These are phyloP conservation scores for Amphilophus citrinellus DNA, from an alignment of 2,113 vertebrate genomes.

Conservation along the genomic window DNA sequence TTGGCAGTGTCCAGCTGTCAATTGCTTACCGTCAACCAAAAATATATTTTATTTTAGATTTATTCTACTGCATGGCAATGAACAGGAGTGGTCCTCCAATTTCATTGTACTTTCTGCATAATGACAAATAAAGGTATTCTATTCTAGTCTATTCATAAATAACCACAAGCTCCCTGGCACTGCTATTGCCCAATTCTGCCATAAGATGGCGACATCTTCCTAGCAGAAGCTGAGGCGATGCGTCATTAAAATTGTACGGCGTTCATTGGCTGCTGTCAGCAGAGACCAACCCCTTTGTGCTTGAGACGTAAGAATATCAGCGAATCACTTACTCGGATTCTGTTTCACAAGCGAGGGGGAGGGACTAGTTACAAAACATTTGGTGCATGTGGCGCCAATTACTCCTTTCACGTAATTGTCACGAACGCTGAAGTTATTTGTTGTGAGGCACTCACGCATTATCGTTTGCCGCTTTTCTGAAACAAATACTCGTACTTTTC, in stretches of 20 bases:
- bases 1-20: neutral
- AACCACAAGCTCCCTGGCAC: neutral
- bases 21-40: neutral
- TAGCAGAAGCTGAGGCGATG: neutral
- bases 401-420: fast-evolving
- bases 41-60: too few species aligned
- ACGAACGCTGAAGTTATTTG: fast-evolving
- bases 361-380: slow-evolving; percentile 60
- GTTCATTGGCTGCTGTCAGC: slow-evolving; percentile 11
- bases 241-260: neutral
- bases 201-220: neutral
- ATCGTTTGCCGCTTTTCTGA: fast-evolving
- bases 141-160: neutral
- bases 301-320: neutral
- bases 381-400: slow-evolving; percentile 54
- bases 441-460: neutral
- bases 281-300: neutral
- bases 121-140: too few species aligned
- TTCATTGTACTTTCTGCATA: too few species aligned
- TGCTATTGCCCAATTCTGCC: neutral
- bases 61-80: too few species aligned
- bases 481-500: fast-evolving
- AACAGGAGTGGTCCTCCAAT: too few species aligned
- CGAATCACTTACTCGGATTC: slow-evolving; percentile 41
- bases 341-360: slow-evolving; percentile 46